phyloP scores from a whole-genome alignment of 2,888 invertebrate species.

The Metopia argyrocephala region DNA sequence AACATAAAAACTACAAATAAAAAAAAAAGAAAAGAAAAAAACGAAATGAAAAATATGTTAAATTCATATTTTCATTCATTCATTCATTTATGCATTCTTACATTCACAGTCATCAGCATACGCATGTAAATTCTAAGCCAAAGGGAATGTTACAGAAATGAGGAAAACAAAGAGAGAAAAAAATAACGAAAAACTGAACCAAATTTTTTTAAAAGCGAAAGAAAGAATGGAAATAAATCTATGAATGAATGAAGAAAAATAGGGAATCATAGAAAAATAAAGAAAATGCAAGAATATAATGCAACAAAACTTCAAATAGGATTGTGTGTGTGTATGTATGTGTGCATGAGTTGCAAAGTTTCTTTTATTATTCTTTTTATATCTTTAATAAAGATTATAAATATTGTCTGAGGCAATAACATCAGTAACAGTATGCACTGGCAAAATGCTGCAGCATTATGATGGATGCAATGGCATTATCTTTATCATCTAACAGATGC shows the following conservation, averaged over 20 bases:
- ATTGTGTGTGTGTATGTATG: neutral
- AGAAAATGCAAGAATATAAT: neutral
- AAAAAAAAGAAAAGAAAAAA: neutral
- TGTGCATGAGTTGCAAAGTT: neutral
- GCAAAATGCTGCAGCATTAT: slow-evolving; percentile 31
- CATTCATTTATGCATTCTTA: neutral
- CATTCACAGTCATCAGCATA: neutral
- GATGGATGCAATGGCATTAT: slow-evolving; percentile 38
- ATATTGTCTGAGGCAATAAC: slow-evolving; percentile 7
- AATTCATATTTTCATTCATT: slow-evolving; percentile 55
- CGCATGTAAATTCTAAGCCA: slow-evolving; percentile 45
- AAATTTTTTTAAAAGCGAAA: neutral
- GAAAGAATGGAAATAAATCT: neutral
- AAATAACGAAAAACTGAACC: slow-evolving; percentile 12
- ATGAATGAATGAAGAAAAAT: neutral
- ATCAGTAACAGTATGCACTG: neutral
- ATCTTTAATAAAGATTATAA: slow-evolving; percentile 27
- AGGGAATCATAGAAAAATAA: slow-evolving; percentile 6
- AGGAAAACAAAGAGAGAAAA: neutral
- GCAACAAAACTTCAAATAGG: too few species aligned
- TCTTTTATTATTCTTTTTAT: slow-evolving; percentile 21
- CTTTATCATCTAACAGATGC: slow-evolving; percentile 24
- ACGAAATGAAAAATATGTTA: slow-evolving; percentile 30
- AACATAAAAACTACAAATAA: neutral
- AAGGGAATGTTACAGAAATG: neutral